A percentile compares a stretch with the other conserved stretches of the same genome.
These are phyloP conservation scores for Phymatocera aterrima DNA, from an alignment of 2,888 invertebrate species.

Conservation along the genomic window DNA sequence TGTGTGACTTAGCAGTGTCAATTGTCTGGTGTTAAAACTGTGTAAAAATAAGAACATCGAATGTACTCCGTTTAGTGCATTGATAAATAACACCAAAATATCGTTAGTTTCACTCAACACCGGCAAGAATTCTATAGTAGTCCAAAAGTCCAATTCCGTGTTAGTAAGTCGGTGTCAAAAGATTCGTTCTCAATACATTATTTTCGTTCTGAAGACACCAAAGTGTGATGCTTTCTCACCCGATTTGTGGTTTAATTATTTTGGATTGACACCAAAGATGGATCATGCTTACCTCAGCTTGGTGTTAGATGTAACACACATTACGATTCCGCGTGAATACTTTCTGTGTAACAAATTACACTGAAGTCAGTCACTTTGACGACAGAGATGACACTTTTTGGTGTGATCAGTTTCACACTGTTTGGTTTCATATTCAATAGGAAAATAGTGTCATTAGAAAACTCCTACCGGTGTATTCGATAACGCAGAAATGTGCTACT, in stretches of 20 bases:
- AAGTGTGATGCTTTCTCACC: background rate
- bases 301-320: background rate
- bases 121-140: background rate
- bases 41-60: too few relatives aligned
- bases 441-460: too few relatives aligned
- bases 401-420: background rate
- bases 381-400: background rate
- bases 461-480: too few relatives aligned
- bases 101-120: background rate
- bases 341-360: background rate
- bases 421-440: too few relatives aligned
- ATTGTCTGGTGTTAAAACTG: background rate
- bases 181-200: background rate
- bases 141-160: background rate
- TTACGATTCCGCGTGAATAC: background rate
- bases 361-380: background rate
- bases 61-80: background rate
- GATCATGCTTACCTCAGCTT: background rate
- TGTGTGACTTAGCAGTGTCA: too few relatives aligned
- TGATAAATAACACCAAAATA: background rate
- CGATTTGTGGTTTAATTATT: background rate
- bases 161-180: background rate
- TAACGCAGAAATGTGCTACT: too few relatives aligned
- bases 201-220: background rate
- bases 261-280: background rate